phyloP scores from a whole-genome alignment of 2,113 vertebrate genomes.

The Corvus hawaiiensis region DNA sequence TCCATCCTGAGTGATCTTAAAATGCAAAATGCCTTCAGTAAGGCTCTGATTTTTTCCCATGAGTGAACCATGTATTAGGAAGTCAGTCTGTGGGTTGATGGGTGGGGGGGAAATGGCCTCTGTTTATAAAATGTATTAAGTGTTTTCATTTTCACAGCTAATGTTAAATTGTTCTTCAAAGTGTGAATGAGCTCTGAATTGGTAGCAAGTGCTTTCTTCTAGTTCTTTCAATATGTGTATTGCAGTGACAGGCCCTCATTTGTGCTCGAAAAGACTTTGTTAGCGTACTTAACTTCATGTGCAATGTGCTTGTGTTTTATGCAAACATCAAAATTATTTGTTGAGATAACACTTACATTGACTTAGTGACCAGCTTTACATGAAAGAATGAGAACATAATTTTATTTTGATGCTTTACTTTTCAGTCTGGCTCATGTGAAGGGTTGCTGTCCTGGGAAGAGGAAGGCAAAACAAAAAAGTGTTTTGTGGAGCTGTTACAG shows the following conservation, averaged over 20 bases:
- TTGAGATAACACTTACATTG: not conserved
- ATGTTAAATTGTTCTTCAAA: not conserved
- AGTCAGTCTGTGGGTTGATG: not conserved
- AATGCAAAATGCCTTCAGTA: not conserved
- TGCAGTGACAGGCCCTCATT: not conserved
- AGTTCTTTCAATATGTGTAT: not conserved
- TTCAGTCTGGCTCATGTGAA: not conserved
- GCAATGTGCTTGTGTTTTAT: not conserved
- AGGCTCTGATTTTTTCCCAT: not conserved
- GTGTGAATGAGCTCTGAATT: not conserved
- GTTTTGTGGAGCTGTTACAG: not conserved
- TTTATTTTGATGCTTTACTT: not conserved
- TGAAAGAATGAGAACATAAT: not conserved
- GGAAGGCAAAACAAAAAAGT: not conserved
- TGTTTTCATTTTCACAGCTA: not conserved
- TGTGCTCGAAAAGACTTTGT: not conserved
- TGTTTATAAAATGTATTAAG: not conserved
- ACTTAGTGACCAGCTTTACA: not conserved
- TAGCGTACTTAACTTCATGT: not conserved
- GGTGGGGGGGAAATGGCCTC: not conserved
- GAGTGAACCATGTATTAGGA: not conserved
- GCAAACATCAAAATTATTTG: not conserved
- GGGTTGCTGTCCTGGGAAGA: not conserved
- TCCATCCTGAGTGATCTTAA: not conserved
- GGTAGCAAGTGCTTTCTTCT: not conserved